Conservation (phyloP, 2,888 invertebrate genomes). For the Eristalis intricaria region DNA sequence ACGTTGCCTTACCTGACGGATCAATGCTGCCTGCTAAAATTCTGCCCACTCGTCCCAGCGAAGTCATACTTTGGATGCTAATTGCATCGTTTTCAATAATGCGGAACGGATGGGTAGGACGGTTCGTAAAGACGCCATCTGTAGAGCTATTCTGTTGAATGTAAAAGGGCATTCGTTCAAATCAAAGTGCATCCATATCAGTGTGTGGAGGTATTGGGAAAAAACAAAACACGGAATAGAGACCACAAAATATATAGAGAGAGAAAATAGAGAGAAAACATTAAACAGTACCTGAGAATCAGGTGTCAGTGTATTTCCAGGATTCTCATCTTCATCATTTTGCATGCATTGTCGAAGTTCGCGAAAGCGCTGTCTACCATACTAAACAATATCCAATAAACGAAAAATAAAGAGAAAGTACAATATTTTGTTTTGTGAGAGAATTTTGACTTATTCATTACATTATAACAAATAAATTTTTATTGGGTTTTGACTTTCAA, state of each 20-base stretch:
- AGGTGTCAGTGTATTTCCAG: constrained; percentile 86
- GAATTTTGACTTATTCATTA: constrained; percentile 44
- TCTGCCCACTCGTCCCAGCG: constrained; percentile 91
- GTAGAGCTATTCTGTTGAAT: constrained; percentile 83
- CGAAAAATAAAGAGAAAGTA: constrained; percentile 66
- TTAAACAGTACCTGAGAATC: constrained; percentile 85
- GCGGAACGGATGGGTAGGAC: constrained; percentile 89
- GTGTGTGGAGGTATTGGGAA: not conserved
- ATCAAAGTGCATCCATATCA: not conserved
- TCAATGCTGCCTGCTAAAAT: constrained; percentile 88
- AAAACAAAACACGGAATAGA: not conserved
- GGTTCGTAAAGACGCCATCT: constrained; percentile 88
- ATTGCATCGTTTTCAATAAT: constrained; percentile 94
- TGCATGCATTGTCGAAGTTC: constrained; percentile 93
- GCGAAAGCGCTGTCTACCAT: constrained; percentile 89
- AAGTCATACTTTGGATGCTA: constrained; percentile 94
- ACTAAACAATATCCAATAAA: constrained; percentile 75
- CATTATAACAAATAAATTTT: constrained; percentile 11
- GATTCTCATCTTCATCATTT: constrained; percentile 91
- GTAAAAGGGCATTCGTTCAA: constrained; percentile 24
- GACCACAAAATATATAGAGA: constrained; percentile 41
- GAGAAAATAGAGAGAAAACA: constrained; percentile 54
- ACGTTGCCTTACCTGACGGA: constrained; percentile 84
- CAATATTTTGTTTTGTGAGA: constrained; percentile 40
- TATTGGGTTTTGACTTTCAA: constrained; percentile 15